A percentile compares a stretch with the other conserved stretches of the same genome.
Evolutionary conservation across 2,888 invertebrate species (phyloP).

Genomic region (Archips xylosteana): DNA sequence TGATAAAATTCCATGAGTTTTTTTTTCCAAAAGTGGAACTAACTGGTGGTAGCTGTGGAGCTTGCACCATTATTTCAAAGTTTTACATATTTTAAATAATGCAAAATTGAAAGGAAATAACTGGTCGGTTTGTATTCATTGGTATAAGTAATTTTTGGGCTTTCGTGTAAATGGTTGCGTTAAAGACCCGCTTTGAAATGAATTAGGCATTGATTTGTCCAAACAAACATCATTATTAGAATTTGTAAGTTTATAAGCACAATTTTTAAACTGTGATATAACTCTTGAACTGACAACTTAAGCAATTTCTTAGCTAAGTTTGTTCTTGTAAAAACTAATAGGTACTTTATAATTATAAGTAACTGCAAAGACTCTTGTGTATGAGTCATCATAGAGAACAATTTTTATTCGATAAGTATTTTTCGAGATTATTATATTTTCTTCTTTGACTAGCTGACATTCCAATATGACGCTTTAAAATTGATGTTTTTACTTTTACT

Average conservation of each 20-base stretch:
- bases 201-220: too few species aligned
- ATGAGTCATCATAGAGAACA: not conserved
- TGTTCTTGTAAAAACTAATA: not conserved
- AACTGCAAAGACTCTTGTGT: not conserved
- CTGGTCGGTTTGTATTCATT: too few species aligned
- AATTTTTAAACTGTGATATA: constrained; percentile 8
- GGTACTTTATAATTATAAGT: too few species aligned
- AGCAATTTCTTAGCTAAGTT: not conserved
- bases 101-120: too few species aligned
- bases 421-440: constrained; percentile 18
- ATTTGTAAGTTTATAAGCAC: not conserved
- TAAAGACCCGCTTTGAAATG: not conserved
- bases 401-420: constrained; percentile 8
- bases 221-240: not conserved
- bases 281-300: not conserved
- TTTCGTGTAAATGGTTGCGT: not conserved
- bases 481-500: not conserved
- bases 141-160: too few species aligned
- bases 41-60: too few species aligned
- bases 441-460: constrained; percentile 20
- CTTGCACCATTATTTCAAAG: too few species aligned
- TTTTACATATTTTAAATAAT: too few species aligned
- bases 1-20: too few species aligned
- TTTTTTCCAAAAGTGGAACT: too few species aligned
- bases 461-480: constrained; percentile 30